These are phyloP conservation scores for Onthophagus sagittarius DNA, from an alignment of 2,888 invertebrate genomes.

Conservation along the genomic window DNA sequence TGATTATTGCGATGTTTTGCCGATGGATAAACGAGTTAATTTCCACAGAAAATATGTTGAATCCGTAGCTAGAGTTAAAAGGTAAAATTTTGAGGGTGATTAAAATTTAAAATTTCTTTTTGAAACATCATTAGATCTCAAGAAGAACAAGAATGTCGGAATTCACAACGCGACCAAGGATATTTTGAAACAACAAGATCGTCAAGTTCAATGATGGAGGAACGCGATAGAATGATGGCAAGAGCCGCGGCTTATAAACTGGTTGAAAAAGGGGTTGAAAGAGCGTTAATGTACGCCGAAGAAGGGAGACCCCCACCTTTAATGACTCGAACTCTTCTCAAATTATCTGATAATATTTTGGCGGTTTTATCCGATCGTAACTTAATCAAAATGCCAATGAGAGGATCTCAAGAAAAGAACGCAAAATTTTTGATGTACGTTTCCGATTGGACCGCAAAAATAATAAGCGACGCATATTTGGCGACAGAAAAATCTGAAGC, in stretches of 20 bases:
- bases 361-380: background rate
- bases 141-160: too few relatives aligned
- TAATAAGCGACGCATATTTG: conserved; percentile 41
- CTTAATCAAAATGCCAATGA: conserved; percentile 72
- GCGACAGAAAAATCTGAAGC: background rate
- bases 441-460: conserved; percentile 44
- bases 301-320: background rate
- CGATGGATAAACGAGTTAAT: background rate
- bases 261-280: background rate
- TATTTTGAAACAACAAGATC: background rate
- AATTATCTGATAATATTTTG: background rate
- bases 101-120: background rate
- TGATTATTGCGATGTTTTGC: conserved; percentile 44
- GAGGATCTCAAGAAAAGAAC: conserved; percentile 45
- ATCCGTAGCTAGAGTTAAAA: background rate
- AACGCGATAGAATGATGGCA: background rate
- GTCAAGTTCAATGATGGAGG: background rate
- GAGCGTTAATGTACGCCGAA: background rate
- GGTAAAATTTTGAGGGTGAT: background rate
- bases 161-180: too few relatives aligned
- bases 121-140: background rate
- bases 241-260: background rate
- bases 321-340: background rate
- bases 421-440: conserved; percentile 39
- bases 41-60: background rate